Evolutionary conservation across 1,140 invertebrate species (phyloP).

Genomic region (Agrypnia vestita): DNA sequence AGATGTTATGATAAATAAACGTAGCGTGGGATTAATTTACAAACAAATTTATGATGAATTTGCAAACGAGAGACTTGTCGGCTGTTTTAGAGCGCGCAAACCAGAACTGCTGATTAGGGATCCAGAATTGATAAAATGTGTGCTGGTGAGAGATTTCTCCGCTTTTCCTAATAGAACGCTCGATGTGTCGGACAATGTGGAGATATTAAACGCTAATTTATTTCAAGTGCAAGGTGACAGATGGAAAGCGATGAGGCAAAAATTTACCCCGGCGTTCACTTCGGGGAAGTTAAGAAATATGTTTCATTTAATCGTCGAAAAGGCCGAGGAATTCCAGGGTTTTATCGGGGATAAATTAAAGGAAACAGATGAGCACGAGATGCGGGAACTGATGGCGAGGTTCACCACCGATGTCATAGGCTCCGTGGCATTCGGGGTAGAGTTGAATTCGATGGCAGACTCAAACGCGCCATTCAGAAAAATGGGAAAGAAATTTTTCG

Average conservation of each 20-base stretch:
- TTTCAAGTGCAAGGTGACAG: conserved; percentile 63
- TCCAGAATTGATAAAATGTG: conserved; percentile 71
- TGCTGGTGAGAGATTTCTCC: conserved; percentile 74
- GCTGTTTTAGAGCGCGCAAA: conserved; percentile 65
- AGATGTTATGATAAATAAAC: conserved; percentile 44
- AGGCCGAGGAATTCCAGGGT: conserved; percentile 60
- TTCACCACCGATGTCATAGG: conserved; percentile 78
- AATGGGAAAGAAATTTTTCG: conserved; percentile 63
- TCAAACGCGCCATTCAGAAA: conserved; percentile 68
- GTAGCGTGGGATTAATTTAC: conserved; percentile 46
- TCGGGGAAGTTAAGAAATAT: conserved; percentile 68
- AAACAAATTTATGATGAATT: conserved; percentile 61
- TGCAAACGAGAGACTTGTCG: conserved; percentile 63
- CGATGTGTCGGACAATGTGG: conserved; percentile 55
- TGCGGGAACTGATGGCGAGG: conserved; percentile 67
- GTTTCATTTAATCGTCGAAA: conserved; percentile 65
- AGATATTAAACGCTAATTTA: conserved; percentile 48
- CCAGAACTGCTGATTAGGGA: conserved; percentile 72
- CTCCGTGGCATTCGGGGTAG: conserved; percentile 74
- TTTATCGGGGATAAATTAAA: conserved; percentile 54
- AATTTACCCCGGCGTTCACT: conserved; percentile 65
- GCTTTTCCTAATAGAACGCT: conserved; percentile 68
- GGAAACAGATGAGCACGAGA: conserved; percentile 57
- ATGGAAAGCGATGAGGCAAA: conserved; percentile 70
- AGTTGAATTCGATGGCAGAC: conserved; percentile 68